Evolutionary conservation across 2,888 invertebrate genomes (phyloP), one percentile per base, ranked within the genome.

Genomic region (Hyppa rectilinea): DNA sequence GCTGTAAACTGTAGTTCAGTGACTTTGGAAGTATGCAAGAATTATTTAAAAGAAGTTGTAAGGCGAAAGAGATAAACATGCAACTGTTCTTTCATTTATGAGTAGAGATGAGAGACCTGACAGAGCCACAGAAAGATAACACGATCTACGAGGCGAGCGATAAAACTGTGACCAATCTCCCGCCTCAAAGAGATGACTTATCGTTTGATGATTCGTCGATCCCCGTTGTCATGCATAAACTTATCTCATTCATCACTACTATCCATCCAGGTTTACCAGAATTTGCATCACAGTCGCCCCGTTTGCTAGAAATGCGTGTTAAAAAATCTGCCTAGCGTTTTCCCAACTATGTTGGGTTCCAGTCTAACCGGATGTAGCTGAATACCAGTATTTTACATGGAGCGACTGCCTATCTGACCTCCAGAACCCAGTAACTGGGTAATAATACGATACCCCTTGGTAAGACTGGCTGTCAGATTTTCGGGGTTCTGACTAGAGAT

Each of bases 1-100:
- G 38, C n/a, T 58, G 43, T 76, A 76, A 64, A 83, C 60, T 79
- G 47, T 53, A 62, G 74, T 72, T 83, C 69, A 72, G 36, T 69
- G 77, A 74, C 72, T 68, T 20, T 67, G 34, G 31, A 43, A 69
- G 26, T 43, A 67, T 63, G 36, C 34, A 52, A 23, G 53, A 31
- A 58, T 62, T 62, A 59, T 76, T 76, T 50, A 52, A 58, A 67
- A 58, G 12, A 29, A 74, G 40, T 62, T 38, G 34, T 64, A 47
- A 64, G 20, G 45, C 7, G 60, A 56, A 45, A 52, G 20, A 73
- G 45, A 72, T 73, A 43, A 73, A 73, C 60, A 72, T 43, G 40
- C 74, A 47, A 79, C 62, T 29, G 29, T 47, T 53, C n/a, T 26
- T 55, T 56, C 10, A 43, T 80, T 59, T 47, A 38, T 47, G 40